Base-by-base conservation (phyloP, 1,140 invertebrate species). In the Wiebesia pumilae region DNA sequence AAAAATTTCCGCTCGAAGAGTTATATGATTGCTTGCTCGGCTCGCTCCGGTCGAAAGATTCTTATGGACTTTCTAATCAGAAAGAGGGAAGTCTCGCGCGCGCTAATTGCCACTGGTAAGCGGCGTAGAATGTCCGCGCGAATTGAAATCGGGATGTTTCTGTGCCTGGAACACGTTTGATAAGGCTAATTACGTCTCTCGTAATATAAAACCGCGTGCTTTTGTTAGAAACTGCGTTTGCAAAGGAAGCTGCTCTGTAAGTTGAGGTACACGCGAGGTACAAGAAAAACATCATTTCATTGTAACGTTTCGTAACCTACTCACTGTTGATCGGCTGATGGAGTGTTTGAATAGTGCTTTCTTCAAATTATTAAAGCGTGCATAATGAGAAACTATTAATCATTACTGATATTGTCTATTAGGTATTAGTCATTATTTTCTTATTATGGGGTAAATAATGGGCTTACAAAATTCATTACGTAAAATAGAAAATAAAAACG, bases 1-100 rank as follows among this genome's bases (percentile, higher is more conserved):
- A 69, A 71, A 38, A 38, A 71, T 35, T 35, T 71, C 40, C 21
- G 19, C 69, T 30, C 62, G 1, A n/a, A 27, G 33, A 51, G 80
- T 67, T 69, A 47, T 62, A 33, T 40, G 51, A 38, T 54, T 58
- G 65, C 67, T 24, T 40, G 16, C 51, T 65, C 79, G 35, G 7
- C 69, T 71, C 33, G 35, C 33, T 71, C 33, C 69, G 69, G n/a
- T 71, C 21, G 2, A 47, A 47, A 51, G 81, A 83, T 73, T 73
- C 65, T 83, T 83, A 83, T n/a, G n/a, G 71, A 83, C 73, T 84
- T 84, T 84, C 83, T 84, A 84, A 84, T 78, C 75, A 38, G n/a
- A 83, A 83, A 54, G 47, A 83, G 71, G 3, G 40, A 73, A 83
- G 33, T 75, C 69, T 12, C 14, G 16, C 9, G 16, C 19, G 33